Base-by-base conservation (phyloP, 2,113 vertebrate genomes). In the Nymphicus hollandicus region DNA sequence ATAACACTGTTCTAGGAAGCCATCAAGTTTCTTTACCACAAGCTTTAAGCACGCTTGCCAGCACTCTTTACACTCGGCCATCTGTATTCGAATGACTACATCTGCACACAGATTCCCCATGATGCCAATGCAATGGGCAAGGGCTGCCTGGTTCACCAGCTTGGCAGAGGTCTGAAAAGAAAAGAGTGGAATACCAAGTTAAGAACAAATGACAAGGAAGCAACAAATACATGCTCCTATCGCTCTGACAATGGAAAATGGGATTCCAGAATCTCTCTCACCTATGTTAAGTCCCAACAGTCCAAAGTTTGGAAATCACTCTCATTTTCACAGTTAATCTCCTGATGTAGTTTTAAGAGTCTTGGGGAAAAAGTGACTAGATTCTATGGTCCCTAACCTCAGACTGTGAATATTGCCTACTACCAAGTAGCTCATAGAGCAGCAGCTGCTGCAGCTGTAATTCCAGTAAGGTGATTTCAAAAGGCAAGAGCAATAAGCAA, bases 31-130 rank as follows among this genome's bases (percentile, higher is more conserved):
- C 63, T 72, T 97, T 95, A 99, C 99, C 98, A 98, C 68, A 46
- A 98, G 97, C 56, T 87, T 25, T 44, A 98, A 74, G 69, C 98
- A 98, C 7, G 97, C 97, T 16, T 97, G 95, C 98, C 98, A 98
- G 88, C 98, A 98, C 16, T 98, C 97, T 17, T 94, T 72, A 58
- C 97, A 93, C 77, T 47, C 64, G 2, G 98, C 94, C 96, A 99
- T 93, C 66, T 96, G 97, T 81, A 69, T 88, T 31, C 97, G 81
- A 65, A 98, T 74, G 71, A 64, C 68, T 1, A 78, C 81, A 17
- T 99, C 98, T 31, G 90, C 85, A 49, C 97, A 98, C 50, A 99
- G 95, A 44, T 81, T 95, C 22, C 98, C 98, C 72, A 99, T 33
- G 82, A 96, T 8, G 11, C 93, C 97, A 37, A 99, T 79, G 33